These are phyloP conservation scores for Acrobasis consociella DNA, from an alignment of 2,888 invertebrate genomes.

Conservation along the genomic window DNA sequence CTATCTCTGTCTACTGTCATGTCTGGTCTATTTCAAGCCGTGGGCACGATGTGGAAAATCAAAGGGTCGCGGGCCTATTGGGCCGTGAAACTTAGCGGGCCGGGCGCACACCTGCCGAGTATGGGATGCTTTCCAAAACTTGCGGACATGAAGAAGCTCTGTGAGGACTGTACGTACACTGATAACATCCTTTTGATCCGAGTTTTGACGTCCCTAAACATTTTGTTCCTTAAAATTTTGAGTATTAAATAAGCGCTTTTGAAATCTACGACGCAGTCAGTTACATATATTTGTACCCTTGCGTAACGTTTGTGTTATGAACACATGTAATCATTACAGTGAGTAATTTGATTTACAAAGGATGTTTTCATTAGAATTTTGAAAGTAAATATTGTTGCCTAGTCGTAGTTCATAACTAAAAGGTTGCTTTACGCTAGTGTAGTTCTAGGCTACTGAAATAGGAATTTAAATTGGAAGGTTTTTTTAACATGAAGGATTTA, in stretches of 20 bases:
- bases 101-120: conserved; percentile 36
- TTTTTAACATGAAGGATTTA: no score
- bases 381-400: no score
- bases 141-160: conserved; percentile 28
- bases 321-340: no score
- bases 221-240: background rate
- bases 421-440: no score
- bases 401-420: no score
- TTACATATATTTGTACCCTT: no score
- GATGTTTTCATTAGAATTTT: no score
- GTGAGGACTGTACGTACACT: background rate
- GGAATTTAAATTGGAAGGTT: no score
- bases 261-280: no score
- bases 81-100: conserved; percentile 40
- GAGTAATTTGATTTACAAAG: no score
- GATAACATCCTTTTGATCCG: conserved; percentile 9
- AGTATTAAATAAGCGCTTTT: background rate
- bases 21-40: conserved; percentile 48
- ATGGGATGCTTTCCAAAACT: conserved; percentile 33
- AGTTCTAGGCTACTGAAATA: no score
- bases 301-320: no score
- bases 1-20: conserved; percentile 37
- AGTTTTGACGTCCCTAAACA: background rate
- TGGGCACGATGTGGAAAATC: conserved; percentile 49
- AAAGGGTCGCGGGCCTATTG: conserved; percentile 42